Base-by-base conservation (phyloP, 2,797 vertebrate species). In the Parauchenoglanis punctatus region DNA sequence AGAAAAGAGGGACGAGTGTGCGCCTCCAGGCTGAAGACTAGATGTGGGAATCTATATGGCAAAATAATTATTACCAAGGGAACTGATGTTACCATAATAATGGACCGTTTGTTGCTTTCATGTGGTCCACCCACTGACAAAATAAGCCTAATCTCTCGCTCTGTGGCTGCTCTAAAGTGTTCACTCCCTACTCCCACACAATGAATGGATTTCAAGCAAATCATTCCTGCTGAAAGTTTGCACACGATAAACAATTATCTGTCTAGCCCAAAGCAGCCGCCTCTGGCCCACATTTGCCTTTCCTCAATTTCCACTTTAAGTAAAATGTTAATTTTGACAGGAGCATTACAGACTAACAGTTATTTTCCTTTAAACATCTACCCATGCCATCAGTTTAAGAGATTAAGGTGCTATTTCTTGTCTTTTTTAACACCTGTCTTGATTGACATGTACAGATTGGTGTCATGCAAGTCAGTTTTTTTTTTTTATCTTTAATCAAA, bases 241-340 rank as follows among this genome's bases (percentile, higher is more conserved):
- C 92, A 91, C 93, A 96, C 89, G 93, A 92, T 96, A 96, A 97
- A 96, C 95, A 96, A 93, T 96, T 95, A 93, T 95, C 90, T 93
- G 93, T 94, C 93, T 96, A 89, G 93, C 93, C 95, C 91, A 93
- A 91, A 95, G 93, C 93, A 85, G 77, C 89, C 91, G 87, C 85
- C 87, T 83, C 83, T 87, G 85, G 88, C 88, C 84, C 63, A 82
- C 75, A n/a, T 87, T 59, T 49, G 23, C 70, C 17, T 70, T 81
- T 61, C 40, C 31, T 67, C 86, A 31, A 90, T 91, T 93, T 93
- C 89, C 90, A 90, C 93, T 95, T 95, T 95, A 95, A 95, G 94
- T 94, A 95, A 92, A 95, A 95, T 95, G 93, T 95, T 94, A 93
- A 94, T 96, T 95, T 94, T 93, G 92, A 95, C 93, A 92, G 91